phyloP scores from a whole-genome alignment of 2,888 invertebrate genomes.

The Diploptera punctata region DNA sequence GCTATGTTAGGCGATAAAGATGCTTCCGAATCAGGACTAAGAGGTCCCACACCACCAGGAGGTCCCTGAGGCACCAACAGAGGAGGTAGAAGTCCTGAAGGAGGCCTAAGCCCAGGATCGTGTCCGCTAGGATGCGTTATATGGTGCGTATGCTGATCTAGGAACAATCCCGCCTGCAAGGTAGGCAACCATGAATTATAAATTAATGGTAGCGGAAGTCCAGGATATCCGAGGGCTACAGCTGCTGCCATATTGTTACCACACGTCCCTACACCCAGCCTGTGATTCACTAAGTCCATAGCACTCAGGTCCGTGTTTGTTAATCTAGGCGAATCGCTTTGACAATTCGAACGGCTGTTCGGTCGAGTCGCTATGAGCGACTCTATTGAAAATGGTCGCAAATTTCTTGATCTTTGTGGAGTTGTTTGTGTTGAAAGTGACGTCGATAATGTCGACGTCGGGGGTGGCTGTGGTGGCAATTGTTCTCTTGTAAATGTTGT shows the following conservation, averaged over 20 bases:
- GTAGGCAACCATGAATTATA: slow-evolving; percentile 40
- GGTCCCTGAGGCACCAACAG: slow-evolving; percentile 13
- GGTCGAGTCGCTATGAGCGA: slow-evolving; percentile 32
- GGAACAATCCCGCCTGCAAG: slow-evolving; percentile 27
- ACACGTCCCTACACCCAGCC: slow-evolving; percentile 21
- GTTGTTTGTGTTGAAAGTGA: neutral
- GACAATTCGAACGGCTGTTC: slow-evolving; percentile 4
- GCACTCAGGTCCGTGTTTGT: slow-evolving; percentile 20
- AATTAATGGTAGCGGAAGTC: slow-evolving; percentile 34
- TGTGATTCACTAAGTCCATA: slow-evolving; percentile 13
- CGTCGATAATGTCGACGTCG: slow-evolving; percentile 14
- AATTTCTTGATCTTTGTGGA: slow-evolving; percentile 13
- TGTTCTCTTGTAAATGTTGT: slow-evolving; percentile 15
- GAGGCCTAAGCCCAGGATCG: neutral
- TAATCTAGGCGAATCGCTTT: neutral
- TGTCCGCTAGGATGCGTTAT: neutral
- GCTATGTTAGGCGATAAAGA: slow-evolving; percentile 37
- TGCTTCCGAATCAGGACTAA: slow-evolving; percentile 38
- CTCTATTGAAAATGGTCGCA: slow-evolving; percentile 38
- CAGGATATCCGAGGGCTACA: slow-evolving; percentile 31
- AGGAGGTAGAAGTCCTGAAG: slow-evolving; percentile 4
- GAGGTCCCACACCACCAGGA: slow-evolving; percentile 16
- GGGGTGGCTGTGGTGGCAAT: neutral
- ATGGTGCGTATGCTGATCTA: slow-evolving; percentile 18
- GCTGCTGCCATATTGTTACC: slow-evolving; percentile 35